Percentiles rank a stretch among this genome's conserved stretches.
phyloP scores from a whole-genome alignment of 2,113 vertebrate genomes.

The Dolichotis patagonum region DNA sequence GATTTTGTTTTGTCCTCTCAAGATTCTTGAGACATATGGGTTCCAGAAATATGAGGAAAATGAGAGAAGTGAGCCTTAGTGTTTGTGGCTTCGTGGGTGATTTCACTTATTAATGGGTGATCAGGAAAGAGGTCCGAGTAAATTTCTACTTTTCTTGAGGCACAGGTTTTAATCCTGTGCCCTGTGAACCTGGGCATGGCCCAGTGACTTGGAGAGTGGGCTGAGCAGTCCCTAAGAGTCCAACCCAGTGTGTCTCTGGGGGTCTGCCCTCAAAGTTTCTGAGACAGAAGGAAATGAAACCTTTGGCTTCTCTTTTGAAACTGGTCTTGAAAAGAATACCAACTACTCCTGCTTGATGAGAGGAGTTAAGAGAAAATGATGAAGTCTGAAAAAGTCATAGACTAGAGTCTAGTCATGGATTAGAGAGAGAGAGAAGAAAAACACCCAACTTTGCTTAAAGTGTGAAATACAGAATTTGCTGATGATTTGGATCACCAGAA shows the following conservation, averaged over 20 bases:
- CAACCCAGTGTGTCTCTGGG: background rate
- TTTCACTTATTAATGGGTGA: background rate
- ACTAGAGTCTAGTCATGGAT: too few relatives aligned
- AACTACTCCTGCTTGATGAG: background rate
- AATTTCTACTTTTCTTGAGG: background rate
- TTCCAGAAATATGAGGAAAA: background rate
- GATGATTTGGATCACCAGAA: background rate
- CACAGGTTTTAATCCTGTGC: background rate
- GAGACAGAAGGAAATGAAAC: background rate
- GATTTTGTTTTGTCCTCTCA: background rate
- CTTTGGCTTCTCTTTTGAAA: background rate
- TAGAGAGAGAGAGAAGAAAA: background rate
- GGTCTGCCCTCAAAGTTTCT: background rate
- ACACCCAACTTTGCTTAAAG: background rate
- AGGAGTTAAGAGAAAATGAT: background rate
- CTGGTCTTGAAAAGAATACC: background rate
- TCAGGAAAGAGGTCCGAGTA: background rate
- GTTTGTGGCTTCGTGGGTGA: background rate
- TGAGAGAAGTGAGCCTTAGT: too few relatives aligned
- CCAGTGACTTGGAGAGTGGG: too few relatives aligned
- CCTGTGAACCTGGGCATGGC: background rate
- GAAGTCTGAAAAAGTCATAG: background rate
- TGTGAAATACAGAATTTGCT: background rate
- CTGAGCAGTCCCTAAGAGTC: fast-evolving
- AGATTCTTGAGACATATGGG: background rate